Percentiles rank a stretch among this genome's conserved stretches.
phyloP scores from a whole-genome alignment of 2,797 vertebrate genomes.

The Microchirus variegatus region DNA sequence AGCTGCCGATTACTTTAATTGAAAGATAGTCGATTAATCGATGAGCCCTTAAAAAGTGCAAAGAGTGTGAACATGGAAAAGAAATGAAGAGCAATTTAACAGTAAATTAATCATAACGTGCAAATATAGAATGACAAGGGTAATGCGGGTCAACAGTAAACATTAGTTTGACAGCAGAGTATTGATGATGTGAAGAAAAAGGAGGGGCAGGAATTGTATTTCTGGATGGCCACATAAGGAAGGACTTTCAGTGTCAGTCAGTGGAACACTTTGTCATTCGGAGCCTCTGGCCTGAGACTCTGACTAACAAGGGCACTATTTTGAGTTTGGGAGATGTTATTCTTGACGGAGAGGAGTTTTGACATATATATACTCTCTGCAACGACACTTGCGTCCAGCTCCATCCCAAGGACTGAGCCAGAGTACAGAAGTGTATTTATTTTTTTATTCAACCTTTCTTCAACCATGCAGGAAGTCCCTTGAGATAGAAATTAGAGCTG shows the following conservation, averaged over 20 bases:
- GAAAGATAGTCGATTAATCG: too few relatives aligned
- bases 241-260: neutral
- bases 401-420: too few relatives aligned
- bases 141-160: neutral
- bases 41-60: too few relatives aligned
- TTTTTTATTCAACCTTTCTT: too few relatives aligned
- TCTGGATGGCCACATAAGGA: neutral
- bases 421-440: too few relatives aligned
- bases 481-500: too few relatives aligned
- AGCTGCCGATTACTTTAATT: too few relatives aligned
- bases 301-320: neutral
- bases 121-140: neutral
- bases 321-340: neutral
- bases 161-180: conserved; percentile 1
- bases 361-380: too few relatives aligned
- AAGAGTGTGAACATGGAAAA: neutral
- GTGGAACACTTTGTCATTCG: neutral
- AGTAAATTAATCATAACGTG: neutral
- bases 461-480: too few relatives aligned
- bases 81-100: neutral
- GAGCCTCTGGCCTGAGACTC: neutral
- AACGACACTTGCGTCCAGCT: too few relatives aligned
- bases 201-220: neutral
- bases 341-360: too few relatives aligned
- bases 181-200: neutral